phyloP scores from a whole-genome alignment of 2,888 invertebrate species.

The Drosophila paranaensis region DNA sequence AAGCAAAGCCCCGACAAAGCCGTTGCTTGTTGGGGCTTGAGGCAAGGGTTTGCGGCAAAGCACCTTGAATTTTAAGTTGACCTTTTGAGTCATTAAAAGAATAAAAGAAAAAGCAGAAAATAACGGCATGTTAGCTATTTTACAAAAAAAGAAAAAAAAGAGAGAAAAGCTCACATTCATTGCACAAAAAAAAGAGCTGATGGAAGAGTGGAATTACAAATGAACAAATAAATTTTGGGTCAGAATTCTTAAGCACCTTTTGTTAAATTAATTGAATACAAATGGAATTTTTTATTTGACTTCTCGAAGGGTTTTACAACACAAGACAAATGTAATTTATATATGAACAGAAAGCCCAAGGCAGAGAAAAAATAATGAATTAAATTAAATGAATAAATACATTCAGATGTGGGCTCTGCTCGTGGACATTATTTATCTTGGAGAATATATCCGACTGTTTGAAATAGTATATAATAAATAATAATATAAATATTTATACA shows the following conservation, averaged over 20 bases:
- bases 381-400: not conserved
- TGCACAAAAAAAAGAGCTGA: slow-evolving; percentile 16
- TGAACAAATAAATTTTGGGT: slow-evolving; percentile 17
- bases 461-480: no score
- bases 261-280: slow-evolving; percentile 8
- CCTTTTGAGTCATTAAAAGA: slow-evolving; percentile 8
- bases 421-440: no score
- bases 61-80: slow-evolving; percentile 13
- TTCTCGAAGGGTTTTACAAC: not conserved
- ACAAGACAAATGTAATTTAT: not conserved
- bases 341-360: not conserved
- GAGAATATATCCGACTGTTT: no score
- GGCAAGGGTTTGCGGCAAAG: not conserved
- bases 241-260: slow-evolving; percentile 5
- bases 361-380: not conserved
- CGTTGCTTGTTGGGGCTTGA: not conserved
- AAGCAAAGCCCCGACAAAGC: not conserved
- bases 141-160: not conserved
- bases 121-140: not conserved
- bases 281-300: slow-evolving; percentile 13
- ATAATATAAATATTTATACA: no score
- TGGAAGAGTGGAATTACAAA: slow-evolving; percentile 1
- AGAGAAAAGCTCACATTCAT: slow-evolving; percentile 8
- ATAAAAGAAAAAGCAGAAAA: not conserved
- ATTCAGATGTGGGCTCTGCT: not conserved